Conservation (phyloP, 2,113 vertebrate genomes). For the Actinemys pallida region DNA sequence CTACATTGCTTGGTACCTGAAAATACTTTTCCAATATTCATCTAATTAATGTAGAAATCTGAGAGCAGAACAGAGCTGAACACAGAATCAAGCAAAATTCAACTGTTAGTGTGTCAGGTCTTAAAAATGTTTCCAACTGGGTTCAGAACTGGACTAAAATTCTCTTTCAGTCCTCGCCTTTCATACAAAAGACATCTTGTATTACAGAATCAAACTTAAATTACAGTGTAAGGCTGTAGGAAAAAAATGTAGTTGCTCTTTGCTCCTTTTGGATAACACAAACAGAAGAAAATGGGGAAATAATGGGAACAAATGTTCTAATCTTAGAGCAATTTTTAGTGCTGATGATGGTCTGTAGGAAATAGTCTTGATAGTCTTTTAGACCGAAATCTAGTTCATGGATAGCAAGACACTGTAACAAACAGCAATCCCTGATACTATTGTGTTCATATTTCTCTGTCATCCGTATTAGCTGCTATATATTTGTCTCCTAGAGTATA, state of each 20-base stretch:
- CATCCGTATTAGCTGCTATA: constrained; percentile 26
- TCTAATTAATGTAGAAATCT: background rate
- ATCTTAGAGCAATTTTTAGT: constrained; percentile 32
- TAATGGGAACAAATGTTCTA: constrained; percentile 33
- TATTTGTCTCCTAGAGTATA: background rate
- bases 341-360: background rate
- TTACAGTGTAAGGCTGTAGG: background rate
- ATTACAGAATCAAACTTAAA: constrained; percentile 29
- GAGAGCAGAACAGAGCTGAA: constrained; percentile 6
- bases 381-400: background rate
- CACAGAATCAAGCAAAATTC: constrained; percentile 39
- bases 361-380: background rate
- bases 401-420: constrained; percentile 17
- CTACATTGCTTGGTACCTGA: constrained; percentile 17
- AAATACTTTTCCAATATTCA: background rate
- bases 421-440: constrained; percentile 5
- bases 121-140: constrained; percentile 23
- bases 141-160: constrained; percentile 11
- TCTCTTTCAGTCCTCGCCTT: constrained; percentile 9
- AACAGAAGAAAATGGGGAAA: background rate
- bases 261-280: background rate
- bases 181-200: constrained; percentile 12
- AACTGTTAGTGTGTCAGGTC: background rate
- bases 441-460: constrained; percentile 54
- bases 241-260: background rate